Conservation (phyloP, 2,888 invertebrate species). For the Thelaira solivaga region DNA sequence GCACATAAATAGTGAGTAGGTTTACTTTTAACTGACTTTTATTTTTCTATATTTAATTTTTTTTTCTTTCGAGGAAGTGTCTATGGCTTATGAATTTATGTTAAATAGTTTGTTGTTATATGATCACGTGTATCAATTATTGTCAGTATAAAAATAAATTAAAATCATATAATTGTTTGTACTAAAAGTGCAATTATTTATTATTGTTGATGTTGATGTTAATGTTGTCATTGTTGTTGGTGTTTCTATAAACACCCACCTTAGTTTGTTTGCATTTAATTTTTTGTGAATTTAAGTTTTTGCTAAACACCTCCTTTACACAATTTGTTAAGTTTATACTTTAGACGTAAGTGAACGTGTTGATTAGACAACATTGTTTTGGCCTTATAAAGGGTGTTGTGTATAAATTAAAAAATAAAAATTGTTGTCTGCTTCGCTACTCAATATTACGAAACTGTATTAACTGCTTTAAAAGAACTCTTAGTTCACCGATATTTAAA, state of each 20-base stretch:
- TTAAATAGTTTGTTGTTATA: constrained; percentile 38
- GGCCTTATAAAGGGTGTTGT: constrained; percentile 42
- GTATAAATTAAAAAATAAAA: constrained; percentile 7
- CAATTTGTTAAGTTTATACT: background rate
- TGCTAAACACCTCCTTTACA: constrained; percentile 25
- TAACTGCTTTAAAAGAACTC: no score
- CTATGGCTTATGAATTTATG: constrained; percentile 31
- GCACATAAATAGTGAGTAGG: constrained; percentile 39
- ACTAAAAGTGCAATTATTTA: constrained; percentile 26
- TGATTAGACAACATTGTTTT: constrained; percentile 38
- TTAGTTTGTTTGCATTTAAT: background rate
- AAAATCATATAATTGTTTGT: constrained; percentile 52
- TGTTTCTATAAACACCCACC: constrained; percentile 46
- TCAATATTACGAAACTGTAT: background rate
- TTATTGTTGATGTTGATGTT: background rate
- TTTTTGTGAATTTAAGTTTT: background rate
- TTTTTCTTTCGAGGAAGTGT: constrained; percentile 50
- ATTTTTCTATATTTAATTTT: background rate
- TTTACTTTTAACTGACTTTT: background rate
- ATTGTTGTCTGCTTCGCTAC: background rate
- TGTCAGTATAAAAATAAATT: constrained; percentile 16
- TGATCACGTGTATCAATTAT: constrained; percentile 51
- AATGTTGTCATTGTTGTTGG: constrained; percentile 5
- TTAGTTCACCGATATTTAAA: no score
- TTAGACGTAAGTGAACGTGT: background rate